Conservation (phyloP, 92 coral and sea anemone genomes). For the Umimayanthus kanabou region DNA sequence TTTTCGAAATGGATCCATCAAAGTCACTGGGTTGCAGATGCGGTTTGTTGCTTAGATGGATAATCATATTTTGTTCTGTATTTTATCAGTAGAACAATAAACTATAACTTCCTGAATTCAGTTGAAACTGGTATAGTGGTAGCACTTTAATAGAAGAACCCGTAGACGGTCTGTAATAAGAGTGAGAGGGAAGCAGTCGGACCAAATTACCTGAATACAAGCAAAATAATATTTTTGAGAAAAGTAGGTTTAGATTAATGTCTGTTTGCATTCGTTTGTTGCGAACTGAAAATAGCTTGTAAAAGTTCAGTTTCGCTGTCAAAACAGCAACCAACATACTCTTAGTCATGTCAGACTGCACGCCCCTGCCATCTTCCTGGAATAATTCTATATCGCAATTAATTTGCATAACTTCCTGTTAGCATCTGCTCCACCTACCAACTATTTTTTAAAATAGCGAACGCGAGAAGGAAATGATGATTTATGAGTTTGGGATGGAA, state of each 20-base stretch:
- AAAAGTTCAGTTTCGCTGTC: neutral
- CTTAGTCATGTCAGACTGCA: neutral
- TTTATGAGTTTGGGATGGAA: neutral
- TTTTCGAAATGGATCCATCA: too few species aligned
- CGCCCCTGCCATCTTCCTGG: neutral
- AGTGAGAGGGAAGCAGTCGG: neutral
- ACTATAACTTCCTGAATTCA: too few species aligned
- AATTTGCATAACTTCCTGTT: neutral
- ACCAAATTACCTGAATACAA: neutral
- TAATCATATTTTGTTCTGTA: too few species aligned
- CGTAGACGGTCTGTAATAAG: too few species aligned
- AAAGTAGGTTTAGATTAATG: neutral
- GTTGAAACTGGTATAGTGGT: too few species aligned
- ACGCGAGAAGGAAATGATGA: neutral
- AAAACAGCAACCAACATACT: neutral
- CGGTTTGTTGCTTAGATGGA: too few species aligned
- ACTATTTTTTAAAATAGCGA: neutral
- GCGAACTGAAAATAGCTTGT: neutral
- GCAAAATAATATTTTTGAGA: neutral
- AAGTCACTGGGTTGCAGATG: too few species aligned
- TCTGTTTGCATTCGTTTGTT: neutral
- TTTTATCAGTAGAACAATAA: neutral
- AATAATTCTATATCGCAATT: too few species aligned
- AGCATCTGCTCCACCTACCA: neutral
- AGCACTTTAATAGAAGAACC: too few species aligned